Percentiles rank a stretch among this genome's conserved stretches.
phyloP scores from a whole-genome alignment of 1,140 invertebrate species.

The Acyrthosiphon pisum region DNA sequence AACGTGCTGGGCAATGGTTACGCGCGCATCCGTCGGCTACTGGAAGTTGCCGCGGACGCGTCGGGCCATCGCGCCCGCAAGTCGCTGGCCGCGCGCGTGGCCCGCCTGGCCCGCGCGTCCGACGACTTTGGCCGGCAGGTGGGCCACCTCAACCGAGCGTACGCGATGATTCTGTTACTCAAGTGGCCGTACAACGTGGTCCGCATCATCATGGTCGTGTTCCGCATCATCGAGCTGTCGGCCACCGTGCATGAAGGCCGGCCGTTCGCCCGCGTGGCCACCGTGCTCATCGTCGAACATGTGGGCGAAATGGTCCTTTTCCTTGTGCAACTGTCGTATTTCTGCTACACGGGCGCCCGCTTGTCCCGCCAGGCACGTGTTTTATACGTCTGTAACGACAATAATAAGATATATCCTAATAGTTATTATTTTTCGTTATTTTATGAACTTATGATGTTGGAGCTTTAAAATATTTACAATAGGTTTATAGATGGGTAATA shows the following conservation, averaged over 20 bases:
- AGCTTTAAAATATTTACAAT: neutral
- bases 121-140: neutral
- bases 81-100: neutral
- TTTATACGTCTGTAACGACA: too few relatives aligned
- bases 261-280: neutral
- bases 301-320: neutral
- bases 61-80: too few relatives aligned
- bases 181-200: constrained; percentile 32
- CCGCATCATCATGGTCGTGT: constrained; percentile 33
- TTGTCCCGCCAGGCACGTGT: neutral
- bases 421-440: too few relatives aligned
- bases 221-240: neutral
- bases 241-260: neutral
- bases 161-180: neutral
- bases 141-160: neutral
- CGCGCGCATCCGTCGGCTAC: neutral
- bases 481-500: too few relatives aligned
- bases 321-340: neutral
- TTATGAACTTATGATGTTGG: neutral
- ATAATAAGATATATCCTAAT: too few relatives aligned
- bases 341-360: neutral
- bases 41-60: too few relatives aligned
- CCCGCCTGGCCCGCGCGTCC: neutral
- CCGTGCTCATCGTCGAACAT: neutral
- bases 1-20: neutral